phyloP scores from a whole-genome alignment of 2,797 vertebrate species.

The Notolabrus celidotus region DNA sequence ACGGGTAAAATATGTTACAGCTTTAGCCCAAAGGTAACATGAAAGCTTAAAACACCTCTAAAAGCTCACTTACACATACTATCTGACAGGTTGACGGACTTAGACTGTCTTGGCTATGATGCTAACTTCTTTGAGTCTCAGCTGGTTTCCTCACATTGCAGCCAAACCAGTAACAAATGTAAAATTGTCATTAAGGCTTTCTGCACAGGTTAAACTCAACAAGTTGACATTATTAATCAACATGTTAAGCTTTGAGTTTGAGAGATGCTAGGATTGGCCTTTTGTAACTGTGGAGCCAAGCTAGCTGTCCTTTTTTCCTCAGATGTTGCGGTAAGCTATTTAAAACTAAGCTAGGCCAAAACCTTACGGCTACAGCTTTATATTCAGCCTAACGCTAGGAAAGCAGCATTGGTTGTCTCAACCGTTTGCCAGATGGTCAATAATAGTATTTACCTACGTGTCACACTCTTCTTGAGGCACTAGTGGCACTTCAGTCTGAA shows the following conservation, averaged over 20 bases:
- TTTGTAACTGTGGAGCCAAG: too few species aligned
- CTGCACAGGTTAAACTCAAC: too few species aligned
- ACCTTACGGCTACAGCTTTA: too few species aligned
- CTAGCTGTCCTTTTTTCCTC: too few species aligned
- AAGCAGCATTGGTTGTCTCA: too few species aligned
- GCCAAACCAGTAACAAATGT: not conserved
- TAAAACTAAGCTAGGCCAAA: too few species aligned
- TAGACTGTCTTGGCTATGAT: not conserved
- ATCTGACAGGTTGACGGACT: not conserved
- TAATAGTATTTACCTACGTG: not conserved
- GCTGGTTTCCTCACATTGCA: not conserved
- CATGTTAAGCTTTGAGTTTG: too few species aligned
- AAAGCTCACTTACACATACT: not conserved
- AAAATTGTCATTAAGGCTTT: not conserved
- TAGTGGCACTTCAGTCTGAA: not conserved
- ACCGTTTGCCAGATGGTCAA: too few species aligned
- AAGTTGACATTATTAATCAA: too few species aligned
- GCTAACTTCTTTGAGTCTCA: not conserved
- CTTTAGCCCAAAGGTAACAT: not conserved
- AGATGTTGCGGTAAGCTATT: too few species aligned
- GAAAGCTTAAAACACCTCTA: not conserved
- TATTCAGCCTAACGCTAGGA: too few species aligned
- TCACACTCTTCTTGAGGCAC: slow-evolving; percentile 7
- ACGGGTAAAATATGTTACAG: not conserved
- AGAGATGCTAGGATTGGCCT: too few species aligned